Evolutionary conservation across 30 jellyfish, hydroid and myxozoan species (phyloP), one percentile per base, ranked within the genome.

Genomic region (Hydractinia symbiolongicarpus): DNA sequence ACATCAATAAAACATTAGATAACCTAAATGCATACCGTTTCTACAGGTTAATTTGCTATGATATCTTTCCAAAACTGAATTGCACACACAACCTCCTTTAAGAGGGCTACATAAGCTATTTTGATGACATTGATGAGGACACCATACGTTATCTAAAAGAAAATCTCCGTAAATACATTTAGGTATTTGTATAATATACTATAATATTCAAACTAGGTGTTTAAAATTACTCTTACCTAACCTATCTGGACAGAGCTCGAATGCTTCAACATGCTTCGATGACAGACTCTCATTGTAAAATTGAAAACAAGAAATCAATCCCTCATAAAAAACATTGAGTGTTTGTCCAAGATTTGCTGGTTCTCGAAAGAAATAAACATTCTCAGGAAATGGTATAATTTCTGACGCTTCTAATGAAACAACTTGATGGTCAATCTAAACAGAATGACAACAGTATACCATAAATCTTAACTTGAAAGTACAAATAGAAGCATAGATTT

Each of bases 161-260:
- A 51, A 64, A 64, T 44, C 15, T 58, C 3, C 2, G 69, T 13
- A 64, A 6, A 51, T 4, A 6, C 19, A 64, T 13, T 13, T 13
- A 64, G 40, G 74, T 6, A n/a, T 16, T 58, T 11, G 19, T 0
- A 3, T 58, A 16, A 58, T 58, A 16, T 11, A 58, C 19, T 58
- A 16, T 13, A 58, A 58, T 11, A 16, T n/a, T 7, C 19, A 64
- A 4, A 7, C 9, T 7, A 64, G 40, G 17, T 64, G 19, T n/a
- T n/a, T 51, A 64, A 51, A 4, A 64, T 9, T 0, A n/a, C 19
- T n/a, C 16, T 6, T n/a, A 64, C 74, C 74, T 64, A 64, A 51
- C 17, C 74, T 64, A 64, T 64, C 74, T n/a, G 74, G 17, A 51
- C 74, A 64, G 40, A 64, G 40, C 40, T 64, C 74, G 52, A 64